Conservation (phyloP, 2,888 invertebrate genomes). For the Calameuta idolon region DNA sequence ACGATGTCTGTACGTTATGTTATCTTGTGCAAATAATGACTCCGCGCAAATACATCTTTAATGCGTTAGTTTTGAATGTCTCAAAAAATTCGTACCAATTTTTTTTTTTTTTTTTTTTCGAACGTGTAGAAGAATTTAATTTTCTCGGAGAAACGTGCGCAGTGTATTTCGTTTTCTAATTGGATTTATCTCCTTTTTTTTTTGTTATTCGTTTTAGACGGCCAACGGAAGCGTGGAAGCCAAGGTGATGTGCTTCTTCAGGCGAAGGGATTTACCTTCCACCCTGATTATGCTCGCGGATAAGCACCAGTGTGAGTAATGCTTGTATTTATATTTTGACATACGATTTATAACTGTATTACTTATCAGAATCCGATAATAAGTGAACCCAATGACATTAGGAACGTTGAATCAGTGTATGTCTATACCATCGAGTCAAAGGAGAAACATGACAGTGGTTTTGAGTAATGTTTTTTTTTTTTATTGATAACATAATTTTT, state of each 20-base stretch:
- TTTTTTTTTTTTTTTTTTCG: neutral
- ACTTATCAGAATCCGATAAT: neutral
- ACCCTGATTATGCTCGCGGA: slow-evolving; percentile 97
- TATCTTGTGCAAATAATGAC: neutral
- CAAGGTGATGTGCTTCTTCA: slow-evolving; percentile 99
- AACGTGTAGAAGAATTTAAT: neutral
- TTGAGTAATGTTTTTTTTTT: neutral
- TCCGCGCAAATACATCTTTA: neutral
- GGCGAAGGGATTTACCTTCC: slow-evolving; percentile 96
- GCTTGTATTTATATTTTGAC: neutral
- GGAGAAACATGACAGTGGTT: neutral
- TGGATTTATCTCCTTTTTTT: neutral
- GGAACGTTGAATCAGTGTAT: neutral
- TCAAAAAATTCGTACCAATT: neutral
- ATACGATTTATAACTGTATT: neutral
- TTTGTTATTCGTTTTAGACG: slow-evolving; percentile 73
- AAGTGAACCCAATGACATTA: neutral
- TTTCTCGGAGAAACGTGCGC: neutral
- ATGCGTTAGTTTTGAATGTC: neutral
- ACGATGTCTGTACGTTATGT: neutral
- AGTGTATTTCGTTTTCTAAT: neutral
- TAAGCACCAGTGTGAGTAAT: slow-evolving; percentile 95
- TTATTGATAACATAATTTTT: neutral
- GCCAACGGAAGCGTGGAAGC: slow-evolving; percentile 98
- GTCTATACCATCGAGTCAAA: neutral